Conservation (phyloP, 2,797 vertebrate species). For the Cheracebus regulus region DNA sequence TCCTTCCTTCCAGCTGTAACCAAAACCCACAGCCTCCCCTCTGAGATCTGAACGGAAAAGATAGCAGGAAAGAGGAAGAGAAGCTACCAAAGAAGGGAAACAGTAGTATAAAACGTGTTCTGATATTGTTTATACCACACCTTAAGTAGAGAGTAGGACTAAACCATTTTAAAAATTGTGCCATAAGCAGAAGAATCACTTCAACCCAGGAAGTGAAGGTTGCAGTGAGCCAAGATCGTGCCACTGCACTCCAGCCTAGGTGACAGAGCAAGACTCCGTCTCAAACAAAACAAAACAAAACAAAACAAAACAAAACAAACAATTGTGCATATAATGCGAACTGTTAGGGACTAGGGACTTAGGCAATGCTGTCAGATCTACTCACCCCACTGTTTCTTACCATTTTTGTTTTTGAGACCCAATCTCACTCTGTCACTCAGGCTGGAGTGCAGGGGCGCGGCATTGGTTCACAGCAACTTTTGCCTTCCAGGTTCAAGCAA, state of each 20-base stretch:
- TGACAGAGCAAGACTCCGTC: fast-evolving
- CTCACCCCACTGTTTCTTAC: not conserved
- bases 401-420: not conserved
- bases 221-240: too few relatives aligned
- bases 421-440: not conserved
- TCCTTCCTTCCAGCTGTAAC: not conserved
- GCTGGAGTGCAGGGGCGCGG: not conserved
- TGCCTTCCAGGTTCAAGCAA: not conserved
- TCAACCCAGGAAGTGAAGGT: too few relatives aligned
- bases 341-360: not conserved
- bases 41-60: not conserved
- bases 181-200: too few relatives aligned
- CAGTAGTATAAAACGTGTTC: not conserved
- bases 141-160: not conserved
- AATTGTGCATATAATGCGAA: not conserved
- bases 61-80: not conserved
- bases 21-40: not conserved
- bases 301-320: too few relatives aligned
- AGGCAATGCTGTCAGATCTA: not conserved
- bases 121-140: too few relatives aligned
- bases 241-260: too few relatives aligned
- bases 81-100: not conserved
- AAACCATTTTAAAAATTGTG: not conserved
- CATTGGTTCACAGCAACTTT: not conserved
- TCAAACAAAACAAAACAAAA: too few relatives aligned